Base-by-base conservation (phyloP, 2,888 invertebrate species). In the Panzeria rudis region DNA sequence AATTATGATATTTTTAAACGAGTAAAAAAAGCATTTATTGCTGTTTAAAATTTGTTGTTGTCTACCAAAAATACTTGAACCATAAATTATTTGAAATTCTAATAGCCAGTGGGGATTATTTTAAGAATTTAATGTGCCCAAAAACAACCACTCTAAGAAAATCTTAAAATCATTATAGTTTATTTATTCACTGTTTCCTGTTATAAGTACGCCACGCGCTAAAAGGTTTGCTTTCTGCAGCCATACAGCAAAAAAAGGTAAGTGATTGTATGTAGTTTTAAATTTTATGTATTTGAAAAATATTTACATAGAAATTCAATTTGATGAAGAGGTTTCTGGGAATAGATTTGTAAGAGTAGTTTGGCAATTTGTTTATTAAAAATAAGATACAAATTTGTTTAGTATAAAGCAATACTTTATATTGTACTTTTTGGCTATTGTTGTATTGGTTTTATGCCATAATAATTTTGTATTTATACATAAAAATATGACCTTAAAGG, bases 231-330 rank as follows among this genome's bases (percentile, higher is more conserved):
- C 20, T 50, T 20, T 50, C 50, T 17, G 8, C 50, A 50, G 20
- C 0, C 17, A 50, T 20, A 11, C 1, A n/a, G 1, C 38, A 56
- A 47, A n/a, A n/a, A n/a, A 62, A 64, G 75, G 75, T 75, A 64
- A 38, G 75, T 52, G 35, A 17, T 38, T 20, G 11, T 38, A 3
- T 23, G 3, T 13, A 23, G 20, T 25, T 41, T 75, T 64, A 2
- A 3, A 35, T 38, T 35, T 73, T n/a, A 15, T 29, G 29, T 29
- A 4, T 56, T 29, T 17, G 29, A 29, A 56, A 44, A 23, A 59
- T n/a, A 73, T 50, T 62, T 17, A 50, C 17, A 62, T 73, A 62
- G 35, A 73, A 73, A 23, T 50, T 47, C n/a, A 35, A 73, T 61
- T 13, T 1, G 41, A 23, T 50, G 1, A 54, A 25, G 6, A 8